Evolutionary conservation across 2,888 invertebrate genomes (phyloP), one percentile per base, ranked within the genome.

Genomic region (Ctenicera cuprea): DNA sequence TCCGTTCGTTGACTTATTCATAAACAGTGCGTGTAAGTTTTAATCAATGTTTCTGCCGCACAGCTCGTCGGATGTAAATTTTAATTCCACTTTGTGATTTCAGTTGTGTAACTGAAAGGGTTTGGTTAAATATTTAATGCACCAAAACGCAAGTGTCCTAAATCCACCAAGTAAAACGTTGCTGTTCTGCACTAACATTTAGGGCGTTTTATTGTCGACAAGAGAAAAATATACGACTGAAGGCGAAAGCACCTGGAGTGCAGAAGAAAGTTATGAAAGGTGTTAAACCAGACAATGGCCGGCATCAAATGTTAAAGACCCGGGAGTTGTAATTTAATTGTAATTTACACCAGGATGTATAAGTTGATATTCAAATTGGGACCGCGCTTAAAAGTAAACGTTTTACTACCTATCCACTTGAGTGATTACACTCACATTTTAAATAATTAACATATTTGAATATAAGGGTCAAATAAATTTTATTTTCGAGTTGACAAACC

Each of bases 1-100:
- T 66, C 45, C 67, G 72, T 72, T 67, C 72, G 62, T 72, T 67
- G 72, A 62, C 72, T 57, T 59, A 18, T 59, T 59, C 20, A 14
- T 12, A 14, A 45, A 50, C 48, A n/a, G 59, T 48, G 38, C 61
- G n/a, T 54, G 43, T 50, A 33, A 54, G 41, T 38, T 68, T 65
- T 63, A 45, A 63, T 63, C 43, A 41, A 41, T 20, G 22, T 20
- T 1, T n/a, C 61, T 61, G 61, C 61, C n/a, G 22, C 26, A 4
- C 30, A 16, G 22, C 9, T n/a, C 11, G 1, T 26, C 3, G 8
- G 45, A 43, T 37, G 8, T 45, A 9, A 43, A 63, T 45, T 63
- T 63, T 38, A 38, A 59, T 59, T 59, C 14, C 37, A 18, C 33
- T 45, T 37, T 54, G 16, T 22, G 14, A 59, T 59, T 59, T 26